phyloP scores from a whole-genome alignment of 2,113 vertebrate genomes.

The Meles meles region DNA sequence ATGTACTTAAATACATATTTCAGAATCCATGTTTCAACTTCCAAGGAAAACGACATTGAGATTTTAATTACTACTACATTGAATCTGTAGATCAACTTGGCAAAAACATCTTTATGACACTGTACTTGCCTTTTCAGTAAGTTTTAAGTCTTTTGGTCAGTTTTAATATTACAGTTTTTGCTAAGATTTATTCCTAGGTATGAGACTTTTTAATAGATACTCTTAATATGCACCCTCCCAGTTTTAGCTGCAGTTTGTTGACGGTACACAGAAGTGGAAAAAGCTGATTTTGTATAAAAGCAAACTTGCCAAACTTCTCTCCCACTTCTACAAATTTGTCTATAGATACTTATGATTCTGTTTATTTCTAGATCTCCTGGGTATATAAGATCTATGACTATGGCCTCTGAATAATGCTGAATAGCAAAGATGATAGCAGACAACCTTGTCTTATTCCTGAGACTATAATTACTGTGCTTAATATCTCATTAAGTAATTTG shows the following conservation, averaged over 20 bases:
- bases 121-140: background rate
- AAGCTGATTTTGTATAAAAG: background rate
- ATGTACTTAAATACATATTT: background rate
- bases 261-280: background rate
- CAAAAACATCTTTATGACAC: background rate
- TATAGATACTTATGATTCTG: background rate
- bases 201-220: background rate
- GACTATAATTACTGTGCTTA: background rate
- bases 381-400: background rate
- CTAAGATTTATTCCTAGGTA: background rate
- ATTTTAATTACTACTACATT: conserved; percentile 13
- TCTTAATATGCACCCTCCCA: background rate
- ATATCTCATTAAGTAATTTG: background rate
- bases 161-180: background rate
- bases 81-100: background rate
- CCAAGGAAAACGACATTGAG: background rate
- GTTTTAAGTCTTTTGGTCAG: background rate
- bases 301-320: background rate
- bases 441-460: background rate
- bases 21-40: background rate
- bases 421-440: background rate
- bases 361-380: background rate
- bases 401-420: background rate
- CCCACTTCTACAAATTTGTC: background rate
- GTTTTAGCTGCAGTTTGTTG: background rate